Evolutionary conservation across 2,113 vertebrate species (phyloP), one percentile per base, ranked within the genome.

Genomic region (Callopanchax toddi): DNA sequence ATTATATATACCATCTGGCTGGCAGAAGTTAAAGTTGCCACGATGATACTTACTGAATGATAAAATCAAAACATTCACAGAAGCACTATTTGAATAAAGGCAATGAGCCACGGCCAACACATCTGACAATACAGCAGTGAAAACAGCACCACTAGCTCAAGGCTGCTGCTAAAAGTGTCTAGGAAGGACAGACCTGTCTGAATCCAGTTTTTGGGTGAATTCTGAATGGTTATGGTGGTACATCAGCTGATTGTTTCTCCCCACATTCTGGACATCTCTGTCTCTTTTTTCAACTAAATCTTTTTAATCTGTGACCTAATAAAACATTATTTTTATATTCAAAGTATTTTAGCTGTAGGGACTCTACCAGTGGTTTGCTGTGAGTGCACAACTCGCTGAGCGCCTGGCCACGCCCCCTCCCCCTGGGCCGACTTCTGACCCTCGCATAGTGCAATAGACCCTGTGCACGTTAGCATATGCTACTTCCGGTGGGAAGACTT

Each of bases 61-160:
- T 55, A 26, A 56, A 64, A 64, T 51, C 48, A 60, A 71, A 64
- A 67, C 39, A 56, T 51, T 59, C 1, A 15, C 65, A 22, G 53
- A 63, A 71, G 53, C 44, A 23, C 39, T 65, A 51, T 70, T 78
- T 75, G 25, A 56, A 46, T 20, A 50, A 72, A 62, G 29, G 34
- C 64, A 76, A 73, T 72, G 56, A 73, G 63, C 67, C 76, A 29
- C 53, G 34, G 64, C 48, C 22, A 56, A 37, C 64, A 64, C 73
- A 70, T 70, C 76, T 76, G 64, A 79, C 58, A 64, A 52, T 59
- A 16, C 42, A 29, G 50, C 37, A 25, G 48, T 20, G 34, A 23
- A 49, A 23, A 66, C 52, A 16, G 56, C n/a, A 1, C 22, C 16
- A 23, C 42, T 48, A 52, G 57, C 37, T 54, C 32, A 45, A 59